Evolutionary conservation across 2,888 invertebrate species (phyloP).

Genomic region (Calameuta idolon): DNA sequence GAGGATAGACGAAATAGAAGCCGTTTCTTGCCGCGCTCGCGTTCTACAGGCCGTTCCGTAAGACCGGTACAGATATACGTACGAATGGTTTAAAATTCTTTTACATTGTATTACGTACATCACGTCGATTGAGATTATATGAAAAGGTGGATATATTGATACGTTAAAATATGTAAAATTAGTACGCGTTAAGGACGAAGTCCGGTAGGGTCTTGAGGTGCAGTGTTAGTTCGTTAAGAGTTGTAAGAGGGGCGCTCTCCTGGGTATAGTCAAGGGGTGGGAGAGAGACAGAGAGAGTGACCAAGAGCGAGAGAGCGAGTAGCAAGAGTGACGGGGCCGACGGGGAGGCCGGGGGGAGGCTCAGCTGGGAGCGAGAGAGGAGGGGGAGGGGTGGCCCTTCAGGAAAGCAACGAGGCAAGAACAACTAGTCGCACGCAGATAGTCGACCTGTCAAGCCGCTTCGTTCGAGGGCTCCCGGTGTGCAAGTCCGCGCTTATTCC

Average conservation of each 20-base stretch:
- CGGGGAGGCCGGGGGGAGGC: constrained; percentile 6
- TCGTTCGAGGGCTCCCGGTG: neutral
- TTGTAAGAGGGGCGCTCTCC: neutral
- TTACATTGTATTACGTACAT: neutral
- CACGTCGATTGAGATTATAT: neutral
- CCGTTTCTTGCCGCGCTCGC: neutral
- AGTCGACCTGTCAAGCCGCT: constrained; percentile 56
- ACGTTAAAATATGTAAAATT: neutral
- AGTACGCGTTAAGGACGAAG: neutral
- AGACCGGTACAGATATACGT: neutral
- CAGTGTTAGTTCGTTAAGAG: neutral
- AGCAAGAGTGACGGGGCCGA: neutral
- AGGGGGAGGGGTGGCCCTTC: constrained; percentile 51
- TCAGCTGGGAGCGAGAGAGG: constrained; percentile 15
- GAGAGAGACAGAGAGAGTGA: constrained; percentile 10
- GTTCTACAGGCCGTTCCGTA: neutral
- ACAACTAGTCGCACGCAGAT: constrained; percentile 62
- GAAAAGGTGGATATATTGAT: neutral
- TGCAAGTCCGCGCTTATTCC: constrained; percentile 24
- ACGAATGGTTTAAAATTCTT: neutral
- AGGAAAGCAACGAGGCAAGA: constrained; percentile 61
- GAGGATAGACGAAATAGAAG: neutral
- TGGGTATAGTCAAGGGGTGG: constrained; percentile 27
- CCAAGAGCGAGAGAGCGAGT: constrained; percentile 16
- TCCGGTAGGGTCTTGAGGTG: neutral